Evolutionary conservation across 1,140 invertebrate genomes (phyloP), one percentile per base, ranked within the genome.

Genomic region (Aphaenogaster ashmeadi): DNA sequence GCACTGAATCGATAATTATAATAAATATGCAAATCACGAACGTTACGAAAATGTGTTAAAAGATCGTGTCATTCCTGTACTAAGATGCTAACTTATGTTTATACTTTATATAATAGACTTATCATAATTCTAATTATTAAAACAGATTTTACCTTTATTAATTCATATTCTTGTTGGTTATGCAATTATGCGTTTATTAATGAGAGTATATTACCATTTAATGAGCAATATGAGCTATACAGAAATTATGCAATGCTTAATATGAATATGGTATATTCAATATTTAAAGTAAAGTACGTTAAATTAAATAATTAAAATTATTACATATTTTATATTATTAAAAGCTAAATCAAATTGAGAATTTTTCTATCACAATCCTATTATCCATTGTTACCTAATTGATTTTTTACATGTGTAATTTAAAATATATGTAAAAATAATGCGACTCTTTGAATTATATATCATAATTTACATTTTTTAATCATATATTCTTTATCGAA

Each of bases 41-140:
- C 33, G 21, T 72, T 71, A 13, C 3, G 27, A 72, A 52, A 72
- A 72, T 66, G 0, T 50, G 36, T 44, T 15, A 60, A 36, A 56
- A 66, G 6, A 44, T 9, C 36, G 33, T 27, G 3, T 47, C n/a
- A 21, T 88, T 54, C 13, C 13, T 47, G 50, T 15, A 66, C 38
- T 54, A 27, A 88, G 33, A 13, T 11, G 27, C 7, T 54, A 27
- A 52, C 18, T 78, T 83, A 72, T 50, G 52, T 58, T 4, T 1
- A 9, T 77, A 72, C 85, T 58, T 4, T 1, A 9, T 77, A 72
- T 88, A 78, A 38, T 44, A 54, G 60, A 66, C 3, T 71, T 36
- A 47, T 47, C 33, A 27, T 62, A 86, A 85, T 89, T 84, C 27
- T 38, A 13, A 64, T 66, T 86, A 47, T 50, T 58, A 69, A 60